phyloP scores from a whole-genome alignment of 2,113 vertebrate genomes.

The Amblyornis subalaris region DNA sequence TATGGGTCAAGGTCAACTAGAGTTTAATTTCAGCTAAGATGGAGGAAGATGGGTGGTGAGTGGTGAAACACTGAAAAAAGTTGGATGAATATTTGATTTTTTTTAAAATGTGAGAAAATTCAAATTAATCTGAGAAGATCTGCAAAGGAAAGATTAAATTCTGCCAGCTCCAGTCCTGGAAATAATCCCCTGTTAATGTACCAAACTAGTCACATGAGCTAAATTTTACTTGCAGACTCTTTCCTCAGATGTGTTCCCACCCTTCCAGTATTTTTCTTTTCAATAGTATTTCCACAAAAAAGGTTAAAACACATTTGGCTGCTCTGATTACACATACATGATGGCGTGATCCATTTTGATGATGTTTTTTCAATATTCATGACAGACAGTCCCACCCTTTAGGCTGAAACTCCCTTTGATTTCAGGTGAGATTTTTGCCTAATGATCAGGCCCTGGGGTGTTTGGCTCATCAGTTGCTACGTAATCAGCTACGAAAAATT shows the following conservation, averaged over 20 bases:
- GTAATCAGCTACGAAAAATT: background rate
- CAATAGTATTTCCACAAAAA: constrained; percentile 47
- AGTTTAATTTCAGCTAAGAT: background rate
- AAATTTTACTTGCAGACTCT: constrained; percentile 21
- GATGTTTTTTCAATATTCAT: constrained; percentile 27
- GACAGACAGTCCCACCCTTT: background rate
- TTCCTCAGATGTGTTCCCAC: constrained; percentile 14
- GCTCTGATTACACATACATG: background rate
- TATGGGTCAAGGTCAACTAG: background rate
- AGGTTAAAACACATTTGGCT: background rate
- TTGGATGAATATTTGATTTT: background rate
- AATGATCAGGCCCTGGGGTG: background rate
- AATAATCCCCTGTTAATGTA: background rate
- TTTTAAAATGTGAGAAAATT: background rate
- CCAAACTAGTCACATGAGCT: background rate
- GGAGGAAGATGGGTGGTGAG: background rate
- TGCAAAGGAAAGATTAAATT: background rate
- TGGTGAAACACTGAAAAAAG: background rate
- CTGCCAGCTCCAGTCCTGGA: background rate
- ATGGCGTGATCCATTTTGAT: background rate
- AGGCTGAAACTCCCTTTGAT: constrained; percentile 29
- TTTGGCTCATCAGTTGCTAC: background rate
- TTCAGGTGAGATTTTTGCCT: constrained; percentile 16
- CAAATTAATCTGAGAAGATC: background rate
- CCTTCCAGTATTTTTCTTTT: background rate